Conservation (phyloP, 2,888 invertebrate species). For the Stenodema calcarata region DNA sequence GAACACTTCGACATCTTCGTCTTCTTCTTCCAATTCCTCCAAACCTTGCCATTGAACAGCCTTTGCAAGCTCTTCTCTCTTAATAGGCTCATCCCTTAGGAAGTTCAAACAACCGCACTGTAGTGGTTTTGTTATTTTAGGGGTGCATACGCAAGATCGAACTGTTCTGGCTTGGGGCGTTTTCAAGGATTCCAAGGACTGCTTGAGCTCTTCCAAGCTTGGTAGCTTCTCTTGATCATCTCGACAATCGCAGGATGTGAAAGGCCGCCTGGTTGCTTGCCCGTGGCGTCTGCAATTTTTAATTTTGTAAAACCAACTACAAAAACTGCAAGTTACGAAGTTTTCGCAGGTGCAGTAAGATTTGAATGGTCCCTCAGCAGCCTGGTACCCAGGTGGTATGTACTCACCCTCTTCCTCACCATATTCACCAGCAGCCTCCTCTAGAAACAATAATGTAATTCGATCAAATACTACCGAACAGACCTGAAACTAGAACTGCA, state of each 20-base stretch:
- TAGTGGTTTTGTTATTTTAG: not conserved
- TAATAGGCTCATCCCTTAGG: not conserved
- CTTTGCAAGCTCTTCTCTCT: not conserved
- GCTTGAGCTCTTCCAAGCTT: not conserved
- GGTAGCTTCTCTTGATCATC: not conserved
- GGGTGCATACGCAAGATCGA: not conserved
- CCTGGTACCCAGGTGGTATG: not conserved
- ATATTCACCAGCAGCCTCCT: not conserved
- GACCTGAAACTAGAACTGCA: too few relatives aligned
- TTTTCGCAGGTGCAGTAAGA: conserved; percentile 19
- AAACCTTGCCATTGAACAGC: not conserved
- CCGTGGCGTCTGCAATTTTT: conserved; percentile 20
- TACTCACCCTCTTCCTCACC: not conserved
- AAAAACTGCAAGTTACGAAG: conserved; percentile 10
- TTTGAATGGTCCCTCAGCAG: not conserved
- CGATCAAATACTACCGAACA: too few relatives aligned
- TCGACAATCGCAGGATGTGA: not conserved
- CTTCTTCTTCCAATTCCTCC: not conserved
- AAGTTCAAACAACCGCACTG: not conserved
- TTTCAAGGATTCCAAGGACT: not conserved
- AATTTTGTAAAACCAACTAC: conserved; percentile 13
- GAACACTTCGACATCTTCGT: not conserved
- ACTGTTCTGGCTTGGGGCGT: not conserved
- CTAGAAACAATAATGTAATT: not conserved
- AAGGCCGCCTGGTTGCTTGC: not conserved